Percentiles rank a stretch among this genome's conserved stretches.
These are phyloP conservation scores for Ganaspis sp. DNA, from an alignment of 1,140 invertebrate species.

Conservation along the genomic window DNA sequence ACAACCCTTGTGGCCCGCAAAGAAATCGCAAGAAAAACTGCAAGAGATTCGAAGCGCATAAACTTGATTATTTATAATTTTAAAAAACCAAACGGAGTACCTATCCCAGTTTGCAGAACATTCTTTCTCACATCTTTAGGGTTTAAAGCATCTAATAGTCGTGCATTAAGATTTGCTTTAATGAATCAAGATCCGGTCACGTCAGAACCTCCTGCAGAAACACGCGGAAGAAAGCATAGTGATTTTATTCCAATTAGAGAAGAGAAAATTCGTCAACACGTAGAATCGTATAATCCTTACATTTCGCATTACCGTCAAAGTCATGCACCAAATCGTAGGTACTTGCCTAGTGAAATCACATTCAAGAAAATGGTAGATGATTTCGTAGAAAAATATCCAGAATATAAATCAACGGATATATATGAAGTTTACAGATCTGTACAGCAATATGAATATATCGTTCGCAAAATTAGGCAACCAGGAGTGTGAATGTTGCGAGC, in stretches of 20 bases:
- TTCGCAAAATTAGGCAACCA: too few species aligned
- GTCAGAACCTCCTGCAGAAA: background rate
- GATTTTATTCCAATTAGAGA: background rate
- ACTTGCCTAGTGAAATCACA: slow-evolving; percentile 57
- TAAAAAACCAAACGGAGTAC: background rate
- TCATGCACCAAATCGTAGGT: slow-evolving; percentile 56
- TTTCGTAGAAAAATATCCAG: slow-evolving; percentile 50
- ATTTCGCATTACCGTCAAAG: slow-evolving; percentile 58
- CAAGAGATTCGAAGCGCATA: too few species aligned
- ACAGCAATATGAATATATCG: too few species aligned
- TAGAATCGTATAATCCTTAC: slow-evolving; percentile 49
- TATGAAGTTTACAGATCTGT: slow-evolving; percentile 28
- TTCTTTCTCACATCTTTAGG: background rate
- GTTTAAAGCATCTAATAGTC: background rate
- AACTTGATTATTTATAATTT: too few species aligned
- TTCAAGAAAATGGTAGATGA: slow-evolving; percentile 53
- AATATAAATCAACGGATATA: slow-evolving; percentile 33
- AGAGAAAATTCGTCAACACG: too few species aligned
- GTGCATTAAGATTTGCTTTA: background rate
- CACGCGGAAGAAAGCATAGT: background rate
- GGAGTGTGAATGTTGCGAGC: too few species aligned
- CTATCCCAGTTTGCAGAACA: background rate
- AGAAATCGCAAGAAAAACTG: too few species aligned
- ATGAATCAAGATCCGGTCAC: background rate
- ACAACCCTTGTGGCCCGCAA: too few species aligned